Conservation (phyloP, 2,113 vertebrate genomes). For the Peucedramus taeniatus region DNA sequence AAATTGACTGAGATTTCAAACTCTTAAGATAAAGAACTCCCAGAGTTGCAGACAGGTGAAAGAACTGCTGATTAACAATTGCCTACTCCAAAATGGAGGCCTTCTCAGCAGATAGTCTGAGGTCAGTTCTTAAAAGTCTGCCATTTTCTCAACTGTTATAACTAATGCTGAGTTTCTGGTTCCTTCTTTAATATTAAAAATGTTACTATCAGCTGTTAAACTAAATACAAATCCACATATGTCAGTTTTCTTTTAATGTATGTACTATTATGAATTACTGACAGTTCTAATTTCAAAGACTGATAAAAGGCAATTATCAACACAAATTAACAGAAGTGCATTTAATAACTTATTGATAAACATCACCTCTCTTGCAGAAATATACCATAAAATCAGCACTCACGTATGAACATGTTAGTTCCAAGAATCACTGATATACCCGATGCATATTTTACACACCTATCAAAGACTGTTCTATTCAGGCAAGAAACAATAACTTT, state of each 20-base stretch:
- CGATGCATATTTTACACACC: not conserved
- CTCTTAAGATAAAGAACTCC: not conserved
- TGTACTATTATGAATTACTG: not conserved
- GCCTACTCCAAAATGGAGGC: not conserved
- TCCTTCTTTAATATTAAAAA: not conserved
- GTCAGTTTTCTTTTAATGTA: not conserved
- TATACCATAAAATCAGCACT: not conserved
- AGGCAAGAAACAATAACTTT: not conserved
- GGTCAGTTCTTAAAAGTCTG: not conserved
- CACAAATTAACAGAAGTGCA: not conserved
- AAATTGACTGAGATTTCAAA: not conserved
- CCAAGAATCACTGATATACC: not conserved
- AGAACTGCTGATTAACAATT: not conserved
- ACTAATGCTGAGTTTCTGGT: not conserved
- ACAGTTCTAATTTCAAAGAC: not conserved
- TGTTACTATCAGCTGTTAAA: not conserved
- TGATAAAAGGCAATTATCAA: not conserved
- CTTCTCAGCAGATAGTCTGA: not conserved
- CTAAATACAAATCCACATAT: not conserved
- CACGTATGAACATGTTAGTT: accelerated
- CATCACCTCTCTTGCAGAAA: not conserved
- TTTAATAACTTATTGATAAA: not conserved
- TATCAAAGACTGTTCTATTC: not conserved
- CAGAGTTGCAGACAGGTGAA: not conserved
- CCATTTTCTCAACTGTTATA: not conserved